phyloP scores from a whole-genome alignment of 1,140 invertebrate species.

The Nixonia krombeini region DNA sequence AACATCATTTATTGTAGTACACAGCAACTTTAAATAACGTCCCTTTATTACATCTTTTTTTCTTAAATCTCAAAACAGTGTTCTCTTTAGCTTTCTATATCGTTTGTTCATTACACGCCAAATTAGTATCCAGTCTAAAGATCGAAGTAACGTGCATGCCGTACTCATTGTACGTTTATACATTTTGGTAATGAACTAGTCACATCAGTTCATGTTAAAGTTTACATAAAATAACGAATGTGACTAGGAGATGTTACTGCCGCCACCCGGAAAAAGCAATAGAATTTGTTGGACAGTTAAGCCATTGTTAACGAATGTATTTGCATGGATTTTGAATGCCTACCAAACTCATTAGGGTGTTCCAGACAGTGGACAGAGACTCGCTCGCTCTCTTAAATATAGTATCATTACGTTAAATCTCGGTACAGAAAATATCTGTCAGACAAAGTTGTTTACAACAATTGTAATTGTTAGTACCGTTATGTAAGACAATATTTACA shows the following conservation, averaged over 20 bases:
- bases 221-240: constrained; percentile 2
- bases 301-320: constrained; percentile 32
- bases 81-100: constrained; percentile 28
- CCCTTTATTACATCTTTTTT: constrained; percentile 57
- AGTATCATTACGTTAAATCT: constrained; percentile 15
- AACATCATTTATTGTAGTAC: constrained; percentile 68
- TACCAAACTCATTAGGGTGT: constrained; percentile 71
- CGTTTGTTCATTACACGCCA: constrained; percentile 35
- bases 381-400: constrained; percentile 35
- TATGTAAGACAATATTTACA: constrained; percentile 40
- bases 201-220: constrained; percentile 9
- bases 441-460: constrained; percentile 32
- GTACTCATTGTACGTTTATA: constrained; percentile 16
- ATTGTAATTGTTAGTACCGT: constrained; percentile 42
- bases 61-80: constrained; percentile 29
- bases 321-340: constrained; percentile 38
- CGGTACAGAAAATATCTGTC: constrained; percentile 47
- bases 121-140: constrained; percentile 36
- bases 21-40: constrained; percentile 63
- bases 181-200: background rate
- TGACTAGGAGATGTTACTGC: constrained; percentile 10
- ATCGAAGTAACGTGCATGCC: constrained; percentile 19
- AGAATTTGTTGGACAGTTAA: constrained; percentile 22
- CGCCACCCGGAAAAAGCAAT: constrained; percentile 2
- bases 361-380: constrained; percentile 69